Evolutionary conservation across 2,797 vertebrate species (phyloP).

Genomic region (Taenioides sp.): DNA sequence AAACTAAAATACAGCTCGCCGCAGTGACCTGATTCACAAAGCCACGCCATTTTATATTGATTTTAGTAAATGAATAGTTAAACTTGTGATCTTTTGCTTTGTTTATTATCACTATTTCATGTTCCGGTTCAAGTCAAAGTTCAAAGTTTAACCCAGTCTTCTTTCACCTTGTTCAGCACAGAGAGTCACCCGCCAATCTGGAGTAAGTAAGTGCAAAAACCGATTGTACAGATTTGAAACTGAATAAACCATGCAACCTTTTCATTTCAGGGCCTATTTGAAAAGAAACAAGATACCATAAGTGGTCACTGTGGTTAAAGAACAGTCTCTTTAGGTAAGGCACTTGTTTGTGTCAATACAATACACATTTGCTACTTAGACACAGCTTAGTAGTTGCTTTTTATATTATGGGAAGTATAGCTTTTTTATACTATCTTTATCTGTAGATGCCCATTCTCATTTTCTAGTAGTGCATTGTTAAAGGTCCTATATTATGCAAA

Average conservation of each 20-base stretch:
- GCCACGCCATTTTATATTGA: conserved; percentile 23
- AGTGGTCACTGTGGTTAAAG: conserved; percentile 36
- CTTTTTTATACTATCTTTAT: neutral
- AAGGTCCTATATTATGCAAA: too few species aligned
- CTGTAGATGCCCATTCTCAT: neutral
- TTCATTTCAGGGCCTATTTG: conserved; percentile 15
- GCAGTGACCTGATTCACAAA: neutral
- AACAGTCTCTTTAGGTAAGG: conserved; percentile 50
- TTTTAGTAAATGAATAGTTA: neutral
- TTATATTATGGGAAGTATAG: neutral
- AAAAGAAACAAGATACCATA: conserved; percentile 34
- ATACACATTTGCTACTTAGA: neutral
- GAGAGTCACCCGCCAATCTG: conserved; percentile 35
- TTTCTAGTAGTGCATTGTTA: neutral
- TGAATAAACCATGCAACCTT: neutral
- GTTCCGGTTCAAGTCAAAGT: neutral
- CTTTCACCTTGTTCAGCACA: neutral
- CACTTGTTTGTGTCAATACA: conserved; percentile 1
- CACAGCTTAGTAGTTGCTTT: neutral
- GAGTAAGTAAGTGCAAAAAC: conserved; percentile 38
- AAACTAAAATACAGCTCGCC: neutral
- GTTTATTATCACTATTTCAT: neutral
- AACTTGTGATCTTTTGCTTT: neutral
- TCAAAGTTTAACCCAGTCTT: neutral
- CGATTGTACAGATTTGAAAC: neutral